Base-by-base conservation (phyloP, 2,113 vertebrate species). In the Melierax canorus region DNA sequence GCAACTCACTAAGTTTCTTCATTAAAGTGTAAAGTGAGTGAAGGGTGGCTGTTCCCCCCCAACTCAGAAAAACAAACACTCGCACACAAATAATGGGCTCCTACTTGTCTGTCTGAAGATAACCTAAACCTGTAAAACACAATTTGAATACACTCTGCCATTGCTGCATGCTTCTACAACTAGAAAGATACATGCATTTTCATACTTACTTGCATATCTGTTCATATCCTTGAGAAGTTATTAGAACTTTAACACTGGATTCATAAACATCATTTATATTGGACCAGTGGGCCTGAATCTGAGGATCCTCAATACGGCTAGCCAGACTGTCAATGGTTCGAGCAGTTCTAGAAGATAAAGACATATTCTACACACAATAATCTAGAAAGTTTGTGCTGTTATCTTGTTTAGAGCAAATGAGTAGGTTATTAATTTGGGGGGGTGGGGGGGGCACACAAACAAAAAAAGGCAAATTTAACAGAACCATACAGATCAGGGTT, bases 231-330 rank as follows among this genome's bases (percentile, higher is more conserved):
- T 99, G 99, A 19, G 99, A 99, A 9, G 99, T 99, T 96, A 99
- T 99, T 88, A 99, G 98, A 76, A 99, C 99, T 96, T 99, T 99
- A 77, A 99, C 99, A 32, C 99, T 99, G 68, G 99, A 99, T 95
- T 99, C 99, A 27, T 99, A 99, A 80, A 99, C 99, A 19, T 99
- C 99, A 45, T 99, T 99, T 86, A 99, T 99, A 94, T 99, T 99
- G 73, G 99, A 99, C 99, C 99, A 99, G 79, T 99, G 99, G 43
- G 99, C 99, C 95, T 99, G 99, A 90, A 99, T 99, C 98, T 99
- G 99, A 26, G 99, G 99, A 94, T 99, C 99, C 82, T 99, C 99
- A 29, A 99, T 99, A 22, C 99, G 99, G 93, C 99, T 99, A 7
- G 99, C 99, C 95, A 99, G 98, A 84, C 98, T 99, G 97, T 99